Evolutionary conservation across 2,888 invertebrate genomes (phyloP).

Genomic region (Drosophila meridionalis): DNA sequence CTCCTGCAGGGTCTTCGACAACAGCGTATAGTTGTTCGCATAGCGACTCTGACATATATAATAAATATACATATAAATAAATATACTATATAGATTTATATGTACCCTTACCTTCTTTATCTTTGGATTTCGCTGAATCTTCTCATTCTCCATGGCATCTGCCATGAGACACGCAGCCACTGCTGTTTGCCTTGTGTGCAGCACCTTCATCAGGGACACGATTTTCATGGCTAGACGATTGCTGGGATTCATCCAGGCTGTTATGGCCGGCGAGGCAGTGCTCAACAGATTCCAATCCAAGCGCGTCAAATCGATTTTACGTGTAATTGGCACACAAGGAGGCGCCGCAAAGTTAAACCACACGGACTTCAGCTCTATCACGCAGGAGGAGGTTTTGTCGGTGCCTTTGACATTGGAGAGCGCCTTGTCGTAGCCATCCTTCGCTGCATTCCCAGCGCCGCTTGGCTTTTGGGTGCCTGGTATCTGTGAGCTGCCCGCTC

Average conservation of each 20-base stretch:
- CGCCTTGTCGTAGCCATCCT: slow-evolving; percentile 81
- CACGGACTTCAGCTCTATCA: slow-evolving; percentile 94
- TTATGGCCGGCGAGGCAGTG: slow-evolving; percentile 98
- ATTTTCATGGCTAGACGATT: slow-evolving; percentile 95
- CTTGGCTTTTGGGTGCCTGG: slow-evolving; percentile 44
- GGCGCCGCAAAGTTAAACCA: slow-evolving; percentile 99
- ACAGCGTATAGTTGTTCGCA: slow-evolving; percentile 91
- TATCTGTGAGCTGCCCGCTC: slow-evolving; percentile 30
- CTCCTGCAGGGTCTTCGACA: slow-evolving; percentile 96
- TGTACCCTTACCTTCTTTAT: slow-evolving; percentile 80
- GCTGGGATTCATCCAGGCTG: slow-evolving; percentile 98
- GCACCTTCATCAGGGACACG: slow-evolving; percentile 91
- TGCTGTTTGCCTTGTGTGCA: slow-evolving; percentile 92
- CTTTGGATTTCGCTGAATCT: slow-evolving; percentile 86
- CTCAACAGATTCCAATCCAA: slow-evolving; percentile 98
- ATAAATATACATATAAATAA: no score
- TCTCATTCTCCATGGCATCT: slow-evolving; percentile 94
- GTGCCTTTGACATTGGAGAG: slow-evolving; percentile 88
- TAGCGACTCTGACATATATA: slow-evolving; percentile 91
- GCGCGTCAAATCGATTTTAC: slow-evolving; percentile 97
- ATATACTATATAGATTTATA: not conserved
- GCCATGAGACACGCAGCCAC: slow-evolving; percentile 98
- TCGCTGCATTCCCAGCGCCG: slow-evolving; percentile 48
- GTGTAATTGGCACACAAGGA: slow-evolving; percentile 95
- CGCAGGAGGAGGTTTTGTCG: slow-evolving; percentile 92